phyloP scores from a whole-genome alignment of 35 echinoderm and acorn worm genomes.

The Ptychodera flava region DNA sequence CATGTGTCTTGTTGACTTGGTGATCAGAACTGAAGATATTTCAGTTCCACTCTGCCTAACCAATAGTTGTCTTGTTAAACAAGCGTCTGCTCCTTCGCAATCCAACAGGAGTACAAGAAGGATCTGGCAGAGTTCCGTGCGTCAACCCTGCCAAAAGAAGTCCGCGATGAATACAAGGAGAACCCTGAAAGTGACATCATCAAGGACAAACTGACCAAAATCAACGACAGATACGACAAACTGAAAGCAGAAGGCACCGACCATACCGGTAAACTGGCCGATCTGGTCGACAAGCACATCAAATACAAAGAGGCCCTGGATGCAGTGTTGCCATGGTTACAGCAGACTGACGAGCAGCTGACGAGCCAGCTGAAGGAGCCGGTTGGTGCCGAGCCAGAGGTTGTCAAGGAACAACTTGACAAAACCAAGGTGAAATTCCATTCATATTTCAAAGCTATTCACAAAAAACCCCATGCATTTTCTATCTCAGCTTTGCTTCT shows the following conservation, averaged over 20 bases:
- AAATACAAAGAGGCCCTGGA: constrained; percentile 72
- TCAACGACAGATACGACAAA: constrained; percentile 48
- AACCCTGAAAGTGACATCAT: constrained; percentile 49
- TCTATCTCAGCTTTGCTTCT: too few relatives aligned
- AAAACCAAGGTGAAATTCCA: constrained; percentile 67
- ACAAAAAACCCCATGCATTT: too few relatives aligned
- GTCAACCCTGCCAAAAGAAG: constrained; percentile 51
- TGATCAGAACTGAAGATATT: too few relatives aligned
- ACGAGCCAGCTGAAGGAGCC: constrained; percentile 56
- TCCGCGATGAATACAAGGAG: constrained; percentile 88
- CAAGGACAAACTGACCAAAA: constrained; percentile 34
- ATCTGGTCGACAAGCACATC: constrained; percentile 61
- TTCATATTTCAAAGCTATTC: too few relatives aligned
- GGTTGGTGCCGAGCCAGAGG: constrained; percentile 56
- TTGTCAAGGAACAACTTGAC: constrained; percentile 86
- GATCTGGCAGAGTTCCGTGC: constrained; percentile 57
- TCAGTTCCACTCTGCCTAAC: too few relatives aligned
- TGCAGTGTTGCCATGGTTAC: constrained; percentile 50
- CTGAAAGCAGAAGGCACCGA: constrained; percentile 30
- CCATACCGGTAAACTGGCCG: constrained; percentile 40
- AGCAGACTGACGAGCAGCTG: constrained; percentile 66
- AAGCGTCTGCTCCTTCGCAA: too few relatives aligned
- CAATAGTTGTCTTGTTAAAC: too few relatives aligned
- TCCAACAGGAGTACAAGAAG: constrained; percentile 73
- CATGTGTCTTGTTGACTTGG: too few relatives aligned